These are phyloP conservation scores for Synanthedon formicaeformis DNA, from an alignment of 2,888 invertebrate species.

Conservation along the genomic window DNA sequence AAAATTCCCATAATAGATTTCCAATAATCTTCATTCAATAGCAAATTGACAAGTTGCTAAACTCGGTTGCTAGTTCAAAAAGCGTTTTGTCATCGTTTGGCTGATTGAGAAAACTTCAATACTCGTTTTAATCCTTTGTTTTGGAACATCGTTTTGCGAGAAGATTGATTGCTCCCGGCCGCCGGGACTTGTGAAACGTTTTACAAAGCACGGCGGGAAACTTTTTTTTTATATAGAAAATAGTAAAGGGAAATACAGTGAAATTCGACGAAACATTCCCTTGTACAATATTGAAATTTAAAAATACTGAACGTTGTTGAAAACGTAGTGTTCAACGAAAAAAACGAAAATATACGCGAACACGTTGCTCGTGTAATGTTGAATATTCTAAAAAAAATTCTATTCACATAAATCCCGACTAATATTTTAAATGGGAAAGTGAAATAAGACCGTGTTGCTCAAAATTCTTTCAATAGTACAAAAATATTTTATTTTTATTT, in stretches of 20 bases:
- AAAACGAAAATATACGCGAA: too few species aligned
- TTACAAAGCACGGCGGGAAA: constrained; percentile 1
- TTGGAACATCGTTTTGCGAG: constrained; percentile 5
- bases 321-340: too few species aligned
- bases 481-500: too few species aligned
- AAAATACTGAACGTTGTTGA: too few species aligned
- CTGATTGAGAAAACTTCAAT: constrained; percentile 8
- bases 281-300: too few species aligned
- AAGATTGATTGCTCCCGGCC: constrained; percentile 7
- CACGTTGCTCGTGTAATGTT: too few species aligned
- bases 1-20: neutral
- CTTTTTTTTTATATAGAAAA: neutral
- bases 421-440: too few species aligned
- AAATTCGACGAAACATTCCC: neutral
- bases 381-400: too few species aligned
- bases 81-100: constrained; percentile 5
- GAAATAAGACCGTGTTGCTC: too few species aligned
- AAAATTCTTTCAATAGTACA: too few species aligned
- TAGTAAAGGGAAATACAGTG: neutral
- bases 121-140: constrained; percentile 7
- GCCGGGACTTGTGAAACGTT: constrained; percentile 2
- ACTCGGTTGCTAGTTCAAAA: neutral
- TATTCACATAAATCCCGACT: too few species aligned
- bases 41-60: neutral
- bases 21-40: neutral